Evolutionary conservation across 2,888 invertebrate genomes (phyloP).

Genomic region (Cerastis rubricosa): DNA sequence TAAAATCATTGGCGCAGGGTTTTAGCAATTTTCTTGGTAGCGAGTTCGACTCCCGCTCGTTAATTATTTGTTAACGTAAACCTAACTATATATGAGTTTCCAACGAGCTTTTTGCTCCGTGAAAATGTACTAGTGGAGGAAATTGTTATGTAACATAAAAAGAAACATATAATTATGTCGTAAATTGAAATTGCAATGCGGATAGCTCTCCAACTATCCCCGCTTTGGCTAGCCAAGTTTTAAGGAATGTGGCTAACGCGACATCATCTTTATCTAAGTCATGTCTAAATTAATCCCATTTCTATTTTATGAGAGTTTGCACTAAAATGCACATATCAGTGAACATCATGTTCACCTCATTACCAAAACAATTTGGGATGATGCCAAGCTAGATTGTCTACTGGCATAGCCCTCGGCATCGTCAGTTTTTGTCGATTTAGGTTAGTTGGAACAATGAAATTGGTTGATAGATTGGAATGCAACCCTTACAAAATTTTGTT

Average conservation of each 20-base stretch:
- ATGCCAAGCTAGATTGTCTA: conserved; percentile 34
- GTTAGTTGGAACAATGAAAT: not conserved
- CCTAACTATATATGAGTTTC: not conserved
- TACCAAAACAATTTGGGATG: conserved; percentile 39
- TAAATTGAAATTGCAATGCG: conserved; percentile 5
- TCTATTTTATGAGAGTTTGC: not conserved
- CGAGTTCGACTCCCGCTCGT: not conserved
- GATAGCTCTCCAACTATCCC: not conserved
- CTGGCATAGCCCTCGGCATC: not conserved
- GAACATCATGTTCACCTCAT: conserved; percentile 29
- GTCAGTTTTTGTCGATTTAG: not conserved
- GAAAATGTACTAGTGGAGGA: too few species aligned
- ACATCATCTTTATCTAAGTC: conserved; percentile 6
- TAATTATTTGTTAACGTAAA: not conserved
- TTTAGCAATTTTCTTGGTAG: not conserved
- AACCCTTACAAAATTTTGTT: not conserved
- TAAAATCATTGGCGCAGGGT: not conserved
- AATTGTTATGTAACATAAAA: not conserved
- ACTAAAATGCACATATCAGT: conserved; percentile 1
- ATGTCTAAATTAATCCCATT: conserved; percentile 4
- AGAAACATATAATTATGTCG: too few species aligned
- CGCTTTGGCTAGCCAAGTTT: not conserved
- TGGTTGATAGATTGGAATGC: not conserved
- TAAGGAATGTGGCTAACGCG: conserved; percentile 1
- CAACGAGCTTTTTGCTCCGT: not conserved